Conservation (phyloP, 2,888 invertebrate species). For the Chymomyza amoena region DNA sequence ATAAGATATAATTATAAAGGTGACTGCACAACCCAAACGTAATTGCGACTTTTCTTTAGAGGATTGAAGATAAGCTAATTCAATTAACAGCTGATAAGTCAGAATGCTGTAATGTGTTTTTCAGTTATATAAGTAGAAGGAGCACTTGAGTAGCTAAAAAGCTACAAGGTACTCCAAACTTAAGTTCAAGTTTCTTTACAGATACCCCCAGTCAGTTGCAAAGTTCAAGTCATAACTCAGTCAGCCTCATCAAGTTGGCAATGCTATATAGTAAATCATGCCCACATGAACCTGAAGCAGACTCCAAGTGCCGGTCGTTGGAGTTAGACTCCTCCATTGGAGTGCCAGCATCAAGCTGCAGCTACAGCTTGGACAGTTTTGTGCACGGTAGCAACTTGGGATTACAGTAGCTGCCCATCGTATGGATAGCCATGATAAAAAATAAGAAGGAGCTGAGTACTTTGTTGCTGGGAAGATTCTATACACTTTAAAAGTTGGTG, state of each 20-base stretch:
- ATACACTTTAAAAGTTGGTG: not conserved
- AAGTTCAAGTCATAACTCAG: conserved; percentile 5
- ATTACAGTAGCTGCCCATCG: not conserved
- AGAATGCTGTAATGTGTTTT: not conserved
- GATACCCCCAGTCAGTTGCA: not conserved
- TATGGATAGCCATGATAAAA: not conserved
- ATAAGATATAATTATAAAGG: not conserved
- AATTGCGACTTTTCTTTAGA: not conserved
- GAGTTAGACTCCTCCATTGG: conserved; percentile 1
- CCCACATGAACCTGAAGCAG: not conserved
- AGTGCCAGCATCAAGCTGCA: conserved; percentile 6
- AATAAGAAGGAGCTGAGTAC: not conserved
- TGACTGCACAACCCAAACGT: not conserved
- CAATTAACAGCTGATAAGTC: not conserved
- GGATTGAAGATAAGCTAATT: not conserved
- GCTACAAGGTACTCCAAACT: not conserved
- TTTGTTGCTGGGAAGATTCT: not conserved
- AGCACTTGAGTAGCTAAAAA: not conserved
- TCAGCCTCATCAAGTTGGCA: not conserved
- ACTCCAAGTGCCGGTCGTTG: not conserved
- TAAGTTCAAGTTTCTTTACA: not conserved
- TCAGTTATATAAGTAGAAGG: not conserved
- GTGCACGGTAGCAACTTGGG: not conserved
- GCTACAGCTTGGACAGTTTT: not conserved
- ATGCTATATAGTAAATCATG: not conserved